Percentiles rank a stretch among this genome's conserved stretches.
Conservation (phyloP, 2,113 vertebrate genomes). For the Amia ocellicauda region DNA sequence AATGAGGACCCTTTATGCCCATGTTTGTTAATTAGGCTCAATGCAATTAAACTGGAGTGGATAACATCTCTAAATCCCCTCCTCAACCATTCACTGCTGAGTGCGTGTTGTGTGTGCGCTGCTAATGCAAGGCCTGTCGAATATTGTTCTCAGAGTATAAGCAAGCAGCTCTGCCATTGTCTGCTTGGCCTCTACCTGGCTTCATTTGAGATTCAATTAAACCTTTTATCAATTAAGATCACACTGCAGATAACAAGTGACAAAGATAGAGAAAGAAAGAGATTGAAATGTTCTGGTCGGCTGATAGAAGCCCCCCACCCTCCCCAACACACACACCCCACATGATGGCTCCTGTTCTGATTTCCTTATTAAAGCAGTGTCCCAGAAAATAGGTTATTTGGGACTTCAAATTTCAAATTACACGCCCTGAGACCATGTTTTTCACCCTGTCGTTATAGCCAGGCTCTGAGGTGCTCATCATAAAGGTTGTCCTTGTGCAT, state of each 20-base stretch:
- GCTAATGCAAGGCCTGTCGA: background rate
- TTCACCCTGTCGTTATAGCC: background rate
- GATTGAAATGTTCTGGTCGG: background rate
- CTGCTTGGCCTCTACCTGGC: background rate
- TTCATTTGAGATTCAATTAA: slow-evolving; percentile 4
- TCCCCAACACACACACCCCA: too few species aligned
- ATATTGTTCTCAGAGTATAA: background rate
- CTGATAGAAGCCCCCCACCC: too few species aligned
- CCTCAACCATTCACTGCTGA: background rate
- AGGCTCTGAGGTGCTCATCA: background rate
- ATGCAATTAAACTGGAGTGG: slow-evolving; percentile 3
- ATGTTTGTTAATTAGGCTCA: background rate
- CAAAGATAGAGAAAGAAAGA: background rate
- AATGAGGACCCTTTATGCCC: background rate
- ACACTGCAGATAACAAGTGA: background rate
- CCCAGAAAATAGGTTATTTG: background rate
- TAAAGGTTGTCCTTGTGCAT: background rate
- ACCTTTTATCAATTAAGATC: slow-evolving; percentile 3
- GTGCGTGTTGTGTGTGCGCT: background rate
- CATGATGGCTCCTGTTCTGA: background rate
- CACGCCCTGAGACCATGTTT: background rate
- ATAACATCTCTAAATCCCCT: background rate
- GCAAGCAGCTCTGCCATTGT: background rate
- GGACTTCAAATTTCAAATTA: background rate
- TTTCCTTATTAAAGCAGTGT: background rate